Evolutionary conservation across 1,140 invertebrate genomes (phyloP).

Genomic region (Papilio glaucus): DNA sequence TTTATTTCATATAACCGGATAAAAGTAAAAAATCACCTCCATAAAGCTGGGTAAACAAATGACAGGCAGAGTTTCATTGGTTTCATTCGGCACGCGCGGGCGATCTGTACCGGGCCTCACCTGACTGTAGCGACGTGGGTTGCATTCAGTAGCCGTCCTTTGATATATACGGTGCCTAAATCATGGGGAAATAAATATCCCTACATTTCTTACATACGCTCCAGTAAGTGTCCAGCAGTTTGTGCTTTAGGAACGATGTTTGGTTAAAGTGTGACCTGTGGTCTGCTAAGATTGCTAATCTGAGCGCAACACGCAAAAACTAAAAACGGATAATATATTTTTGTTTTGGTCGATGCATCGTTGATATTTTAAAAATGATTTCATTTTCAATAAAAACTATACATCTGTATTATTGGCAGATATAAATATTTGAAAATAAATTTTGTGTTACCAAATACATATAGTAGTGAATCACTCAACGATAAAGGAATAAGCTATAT

Average conservation of each 20-base stretch:
- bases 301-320: too few species aligned
- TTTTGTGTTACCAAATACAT: too few species aligned
- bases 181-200: conserved; percentile 18
- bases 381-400: too few species aligned
- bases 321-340: too few species aligned
- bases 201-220: not conserved
- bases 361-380: too few species aligned
- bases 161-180: not conserved
- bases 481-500: too few species aligned
- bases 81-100: conserved; percentile 25
- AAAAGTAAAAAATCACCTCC: not conserved
- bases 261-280: not conserved
- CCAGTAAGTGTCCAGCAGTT: not conserved
- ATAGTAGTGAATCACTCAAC: too few species aligned
- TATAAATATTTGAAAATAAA: too few species aligned
- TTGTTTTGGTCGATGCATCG: too few species aligned
- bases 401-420: too few species aligned
- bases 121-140: conserved; percentile 22
- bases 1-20: not conserved
- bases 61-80: not conserved
- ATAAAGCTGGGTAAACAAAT: conserved; percentile 18
- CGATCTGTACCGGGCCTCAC: conserved; percentile 31
- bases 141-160: conserved; percentile 26
- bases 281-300: not conserved
- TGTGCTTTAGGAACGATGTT: not conserved